These are phyloP conservation scores for Plestiodon gilberti DNA, from an alignment of 2,113 vertebrate species.

Conservation along the genomic window DNA sequence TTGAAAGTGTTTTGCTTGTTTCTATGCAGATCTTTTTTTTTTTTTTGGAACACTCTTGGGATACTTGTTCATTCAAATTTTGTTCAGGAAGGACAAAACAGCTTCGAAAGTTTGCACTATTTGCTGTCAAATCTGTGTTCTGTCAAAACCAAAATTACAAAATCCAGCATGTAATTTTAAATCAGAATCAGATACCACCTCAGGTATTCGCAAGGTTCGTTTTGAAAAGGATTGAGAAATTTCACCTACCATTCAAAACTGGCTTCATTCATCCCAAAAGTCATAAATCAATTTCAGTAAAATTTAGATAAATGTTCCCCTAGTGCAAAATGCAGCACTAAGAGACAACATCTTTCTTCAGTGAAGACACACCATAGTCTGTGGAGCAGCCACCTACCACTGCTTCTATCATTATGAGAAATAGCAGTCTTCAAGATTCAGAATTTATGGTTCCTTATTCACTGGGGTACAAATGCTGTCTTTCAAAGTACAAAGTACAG, in stretches of 20 bases:
- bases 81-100: not conserved
- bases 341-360: not conserved
- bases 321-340: not conserved
- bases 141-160: not conserved
- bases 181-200: not conserved
- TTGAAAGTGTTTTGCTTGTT: slow-evolving; percentile 34
- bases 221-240: not conserved
- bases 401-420: not conserved
- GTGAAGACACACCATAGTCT: not conserved
- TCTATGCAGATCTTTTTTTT: slow-evolving; percentile 36
- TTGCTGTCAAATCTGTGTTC: not conserved
- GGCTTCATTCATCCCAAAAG: not conserved
- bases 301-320: not conserved
- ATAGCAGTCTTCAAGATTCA: not conserved
- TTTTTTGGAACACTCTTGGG: not conserved
- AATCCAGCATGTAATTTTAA: not conserved
- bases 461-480: too few relatives aligned
- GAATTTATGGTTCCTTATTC: too few relatives aligned
- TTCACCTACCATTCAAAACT: not conserved
- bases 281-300: not conserved
- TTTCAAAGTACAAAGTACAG: too few relatives aligned
- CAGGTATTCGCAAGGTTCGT: not conserved
- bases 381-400: too few relatives aligned
- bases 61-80: not conserved
- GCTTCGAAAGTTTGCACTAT: not conserved